Conservation (phyloP, 1,140 invertebrate species). For the Bicyclus anynana region DNA sequence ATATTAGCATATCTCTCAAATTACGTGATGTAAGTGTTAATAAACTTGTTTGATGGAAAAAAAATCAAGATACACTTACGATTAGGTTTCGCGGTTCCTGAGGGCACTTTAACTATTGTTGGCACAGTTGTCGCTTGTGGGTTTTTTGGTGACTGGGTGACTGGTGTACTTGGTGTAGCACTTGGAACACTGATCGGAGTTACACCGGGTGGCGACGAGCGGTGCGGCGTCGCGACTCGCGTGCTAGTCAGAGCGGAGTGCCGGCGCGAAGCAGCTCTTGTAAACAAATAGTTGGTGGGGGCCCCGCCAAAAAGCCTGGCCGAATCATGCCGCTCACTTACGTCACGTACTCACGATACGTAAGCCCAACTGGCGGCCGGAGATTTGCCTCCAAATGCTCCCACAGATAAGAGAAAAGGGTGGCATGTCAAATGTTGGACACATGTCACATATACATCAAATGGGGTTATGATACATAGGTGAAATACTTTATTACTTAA, state of each 20-base stretch:
- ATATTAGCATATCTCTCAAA: conserved; percentile 39
- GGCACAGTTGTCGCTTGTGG: conserved; percentile 28
- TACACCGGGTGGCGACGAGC: conserved; percentile 30
- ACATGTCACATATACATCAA: background rate
- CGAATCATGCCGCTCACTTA: conserved; percentile 67
- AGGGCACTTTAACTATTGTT: too few relatives aligned
- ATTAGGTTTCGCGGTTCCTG: conserved; percentile 28
- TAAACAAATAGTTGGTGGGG: conserved; percentile 73
- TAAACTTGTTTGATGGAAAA: conserved; percentile 24
- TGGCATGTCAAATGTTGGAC: background rate
- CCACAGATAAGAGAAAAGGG: conserved; percentile 7
- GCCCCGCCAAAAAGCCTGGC: conserved; percentile 68
- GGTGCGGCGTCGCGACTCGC: conserved; percentile 53
- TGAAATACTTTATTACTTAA: too few relatives aligned
- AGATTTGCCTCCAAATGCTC: conserved; percentile 17
- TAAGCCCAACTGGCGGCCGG: conserved; percentile 13
- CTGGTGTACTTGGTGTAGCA: conserved; percentile 15
- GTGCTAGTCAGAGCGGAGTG: conserved; percentile 57
- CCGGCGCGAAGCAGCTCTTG: conserved; percentile 58
- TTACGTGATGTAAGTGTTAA: conserved; percentile 33
- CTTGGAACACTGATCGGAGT: conserved; percentile 40
- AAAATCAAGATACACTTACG: conserved; percentile 43
- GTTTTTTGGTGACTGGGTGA: conserved; percentile 16
- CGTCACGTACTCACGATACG: conserved; percentile 52
- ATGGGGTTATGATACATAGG: too few relatives aligned